Evolutionary conservation across 1,140 invertebrate genomes (phyloP).

Genomic region (Fopius arisanus): DNA sequence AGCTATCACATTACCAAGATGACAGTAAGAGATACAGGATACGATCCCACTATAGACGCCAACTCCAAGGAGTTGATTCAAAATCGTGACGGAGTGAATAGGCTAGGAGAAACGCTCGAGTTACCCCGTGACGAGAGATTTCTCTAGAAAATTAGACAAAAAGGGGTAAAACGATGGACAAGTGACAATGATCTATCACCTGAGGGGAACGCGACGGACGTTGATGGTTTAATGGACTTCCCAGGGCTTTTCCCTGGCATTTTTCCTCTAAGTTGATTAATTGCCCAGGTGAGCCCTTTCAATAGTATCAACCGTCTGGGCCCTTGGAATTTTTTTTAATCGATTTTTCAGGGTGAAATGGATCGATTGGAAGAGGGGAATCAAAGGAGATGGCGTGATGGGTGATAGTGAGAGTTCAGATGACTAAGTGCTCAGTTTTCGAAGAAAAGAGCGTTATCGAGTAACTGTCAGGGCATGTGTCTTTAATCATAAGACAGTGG

Average conservation of each 20-base stretch:
- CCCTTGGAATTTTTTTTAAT: conserved; percentile 39
- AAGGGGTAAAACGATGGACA: not conserved
- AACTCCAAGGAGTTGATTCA: not conserved
- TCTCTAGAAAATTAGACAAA: not conserved
- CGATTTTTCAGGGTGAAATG: not conserved
- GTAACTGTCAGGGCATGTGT: conserved; percentile 23
- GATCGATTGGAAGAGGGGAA: not conserved
- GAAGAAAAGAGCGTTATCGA: conserved; percentile 42
- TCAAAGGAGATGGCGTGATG: not conserved
- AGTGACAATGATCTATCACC: conserved; percentile 32
- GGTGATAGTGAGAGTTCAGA: conserved; percentile 20
- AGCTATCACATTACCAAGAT: conserved; percentile 15
- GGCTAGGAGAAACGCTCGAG: not conserved
- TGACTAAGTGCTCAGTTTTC: conserved; percentile 44
- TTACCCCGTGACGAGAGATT: not conserved
- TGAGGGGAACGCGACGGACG: conserved; percentile 15
- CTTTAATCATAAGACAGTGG: not conserved
- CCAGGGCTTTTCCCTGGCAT: not conserved
- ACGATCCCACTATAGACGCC: not conserved
- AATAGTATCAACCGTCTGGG: conserved; percentile 23
- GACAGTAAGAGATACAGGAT: conserved; percentile 14
- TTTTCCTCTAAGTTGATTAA: not conserved
- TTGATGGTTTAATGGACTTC: conserved; percentile 19
- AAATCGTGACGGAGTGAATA: conserved; percentile 5
- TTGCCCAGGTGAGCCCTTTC: conserved; percentile 10